Conservation (phyloP, 2,888 invertebrate species). For the Gandaritis pyraliata region DNA sequence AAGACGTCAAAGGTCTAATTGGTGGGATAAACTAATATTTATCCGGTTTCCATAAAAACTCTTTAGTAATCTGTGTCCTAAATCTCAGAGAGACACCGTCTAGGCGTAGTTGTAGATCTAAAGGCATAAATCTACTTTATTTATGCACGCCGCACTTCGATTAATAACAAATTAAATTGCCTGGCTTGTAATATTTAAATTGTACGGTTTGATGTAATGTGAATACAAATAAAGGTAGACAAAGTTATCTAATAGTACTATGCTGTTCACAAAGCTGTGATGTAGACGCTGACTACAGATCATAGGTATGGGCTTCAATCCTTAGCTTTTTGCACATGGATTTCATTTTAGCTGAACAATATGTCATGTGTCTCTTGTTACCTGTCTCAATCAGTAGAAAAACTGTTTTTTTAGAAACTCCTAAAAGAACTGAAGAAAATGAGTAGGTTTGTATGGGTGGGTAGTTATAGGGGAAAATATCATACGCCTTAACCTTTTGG, state of each 20-base stretch:
- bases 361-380: too few species aligned
- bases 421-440: too few species aligned
- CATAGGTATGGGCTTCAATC: too few species aligned
- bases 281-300: too few species aligned
- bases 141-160: conserved; percentile 55
- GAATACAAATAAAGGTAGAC: conserved; percentile 10
- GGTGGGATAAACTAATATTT: background rate
- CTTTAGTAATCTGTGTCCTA: background rate
- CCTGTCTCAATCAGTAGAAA: too few species aligned
- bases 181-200: conserved; percentile 46
- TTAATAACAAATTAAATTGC: conserved; percentile 56
- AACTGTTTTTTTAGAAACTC: too few species aligned
- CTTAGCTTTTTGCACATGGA: too few species aligned
- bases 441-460: too few species aligned
- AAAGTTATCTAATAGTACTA: conserved; percentile 4
- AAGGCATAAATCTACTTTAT: conserved; percentile 54
- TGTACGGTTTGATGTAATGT: conserved; percentile 23
- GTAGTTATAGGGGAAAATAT: too few species aligned
- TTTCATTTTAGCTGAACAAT: too few species aligned
- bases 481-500: too few species aligned
- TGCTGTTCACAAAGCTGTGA: background rate
- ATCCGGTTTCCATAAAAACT: conserved; percentile 3
- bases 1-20: background rate
- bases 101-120: conserved; percentile 40
- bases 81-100: conserved; percentile 25